Evolutionary conservation across 2,797 vertebrate genomes (phyloP).

Genomic region (Tragelaphus oryx): DNA sequence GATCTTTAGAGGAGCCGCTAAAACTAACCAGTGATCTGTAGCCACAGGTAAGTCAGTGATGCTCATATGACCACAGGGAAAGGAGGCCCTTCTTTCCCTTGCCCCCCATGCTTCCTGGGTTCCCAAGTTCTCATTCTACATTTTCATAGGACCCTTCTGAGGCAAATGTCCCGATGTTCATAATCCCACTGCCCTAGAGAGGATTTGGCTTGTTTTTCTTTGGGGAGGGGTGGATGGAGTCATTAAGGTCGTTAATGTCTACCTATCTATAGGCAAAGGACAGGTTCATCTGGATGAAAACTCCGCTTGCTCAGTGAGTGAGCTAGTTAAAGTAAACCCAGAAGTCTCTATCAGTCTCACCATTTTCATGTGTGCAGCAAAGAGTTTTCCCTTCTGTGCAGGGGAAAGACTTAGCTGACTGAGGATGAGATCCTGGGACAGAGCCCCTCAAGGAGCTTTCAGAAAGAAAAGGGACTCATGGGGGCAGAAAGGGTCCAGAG

Average conservation of each 20-base stretch:
- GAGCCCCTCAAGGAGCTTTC: background rate
- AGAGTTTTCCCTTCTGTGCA: background rate
- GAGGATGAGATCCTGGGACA: background rate
- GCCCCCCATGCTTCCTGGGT: background rate
- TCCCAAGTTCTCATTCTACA: background rate
- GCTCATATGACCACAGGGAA: background rate
- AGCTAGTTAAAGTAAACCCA: background rate
- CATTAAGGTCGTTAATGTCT: background rate
- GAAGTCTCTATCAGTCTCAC: background rate
- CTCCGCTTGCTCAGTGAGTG: background rate
- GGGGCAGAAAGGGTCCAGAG: background rate
- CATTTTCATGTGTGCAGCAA: background rate
- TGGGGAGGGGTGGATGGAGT: background rate
- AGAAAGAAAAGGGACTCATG: background rate
- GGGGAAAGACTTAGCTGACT: background rate
- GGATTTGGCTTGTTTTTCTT: background rate
- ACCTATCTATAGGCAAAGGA: background rate
- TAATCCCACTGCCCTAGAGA: background rate
- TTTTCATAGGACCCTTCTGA: background rate
- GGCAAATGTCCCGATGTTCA: rapidly evolving
- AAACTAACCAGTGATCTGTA: background rate
- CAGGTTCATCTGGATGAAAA: background rate
- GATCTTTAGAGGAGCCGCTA: background rate
- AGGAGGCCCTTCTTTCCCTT: background rate
- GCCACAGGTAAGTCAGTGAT: background rate